A percentile compares a stretch with the other conserved stretches of the same genome.
phyloP scores from a whole-genome alignment of 1,140 invertebrate species.

The Pseudomyrmex flavicornis region DNA sequence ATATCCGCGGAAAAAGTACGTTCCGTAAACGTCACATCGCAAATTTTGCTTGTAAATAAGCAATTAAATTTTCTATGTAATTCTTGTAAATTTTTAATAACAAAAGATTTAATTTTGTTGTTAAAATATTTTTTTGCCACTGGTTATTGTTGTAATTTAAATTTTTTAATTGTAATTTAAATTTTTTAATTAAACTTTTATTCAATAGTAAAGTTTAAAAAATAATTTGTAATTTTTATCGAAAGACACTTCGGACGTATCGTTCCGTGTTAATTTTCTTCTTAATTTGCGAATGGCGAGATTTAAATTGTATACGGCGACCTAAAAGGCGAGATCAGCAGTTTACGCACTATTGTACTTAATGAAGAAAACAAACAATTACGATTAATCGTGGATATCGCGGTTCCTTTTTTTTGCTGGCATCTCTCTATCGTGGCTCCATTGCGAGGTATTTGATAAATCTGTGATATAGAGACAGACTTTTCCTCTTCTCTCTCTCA shows the following conservation, averaged over 20 bases:
- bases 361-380: conserved; percentile 21
- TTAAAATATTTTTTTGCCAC: no score
- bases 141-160: no score
- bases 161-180: no score
- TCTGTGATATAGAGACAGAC: conserved; percentile 84
- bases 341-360: conserved; percentile 36
- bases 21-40: no score
- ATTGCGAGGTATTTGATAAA: conserved; percentile 79
- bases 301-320: conserved; percentile 41
- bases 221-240: neutral
- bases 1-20: no score
- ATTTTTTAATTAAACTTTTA: no score
- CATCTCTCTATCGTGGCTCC: conserved; percentile 69
- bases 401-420: conserved; percentile 43
- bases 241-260: conserved; percentile 45
- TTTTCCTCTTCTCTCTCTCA: conserved; percentile 65
- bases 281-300: conserved; percentile 39
- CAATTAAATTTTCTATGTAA: no score
- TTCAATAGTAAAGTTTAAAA: no score
- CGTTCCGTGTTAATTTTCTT: conserved; percentile 3
- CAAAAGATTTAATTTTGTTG: no score
- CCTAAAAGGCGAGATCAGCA: conserved; percentile 35
- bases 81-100: no score
- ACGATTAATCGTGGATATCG: conserved; percentile 40
- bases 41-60: no score